phyloP scores from a whole-genome alignment of 2,888 invertebrate genomes.

The Stenodema calcarata region DNA sequence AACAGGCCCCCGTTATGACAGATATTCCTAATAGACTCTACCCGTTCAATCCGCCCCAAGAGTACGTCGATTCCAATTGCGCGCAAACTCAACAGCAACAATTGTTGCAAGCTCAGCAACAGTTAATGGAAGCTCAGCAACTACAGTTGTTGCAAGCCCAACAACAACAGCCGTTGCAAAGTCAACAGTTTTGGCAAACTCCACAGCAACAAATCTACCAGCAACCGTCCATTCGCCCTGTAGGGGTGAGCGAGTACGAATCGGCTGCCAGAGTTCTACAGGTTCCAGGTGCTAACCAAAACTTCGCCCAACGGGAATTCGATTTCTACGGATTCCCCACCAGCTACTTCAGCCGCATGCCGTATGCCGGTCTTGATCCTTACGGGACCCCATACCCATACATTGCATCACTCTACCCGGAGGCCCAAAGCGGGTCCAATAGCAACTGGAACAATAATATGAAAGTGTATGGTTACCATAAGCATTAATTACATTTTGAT shows the following conservation, averaged over 20 bases:
- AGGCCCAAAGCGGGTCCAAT: not conserved
- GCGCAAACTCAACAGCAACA: not conserved
- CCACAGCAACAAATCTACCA: not conserved
- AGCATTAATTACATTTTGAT: not conserved
- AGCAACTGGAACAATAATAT: not conserved
- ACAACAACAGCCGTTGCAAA: not conserved
- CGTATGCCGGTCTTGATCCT: not conserved
- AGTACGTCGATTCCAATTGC: not conserved
- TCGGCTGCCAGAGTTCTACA: not conserved
- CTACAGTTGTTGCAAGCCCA: not conserved
- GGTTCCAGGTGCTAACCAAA: not conserved
- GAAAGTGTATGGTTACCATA: not conserved
- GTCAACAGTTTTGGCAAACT: not conserved
- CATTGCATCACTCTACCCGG: not conserved
- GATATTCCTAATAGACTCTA: not conserved
- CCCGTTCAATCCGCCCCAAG: not conserved
- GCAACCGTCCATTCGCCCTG: not conserved
- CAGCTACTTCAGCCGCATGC: not conserved
- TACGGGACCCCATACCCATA: not conserved
- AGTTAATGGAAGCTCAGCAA: not conserved
- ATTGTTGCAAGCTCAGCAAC: too few relatives aligned
- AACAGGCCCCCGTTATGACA: not conserved
- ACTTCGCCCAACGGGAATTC: not conserved
- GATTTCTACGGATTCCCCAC: not conserved
- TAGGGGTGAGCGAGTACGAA: not conserved